Conservation (phyloP, 1,140 invertebrate species). For the Araneus ventricosus region DNA sequence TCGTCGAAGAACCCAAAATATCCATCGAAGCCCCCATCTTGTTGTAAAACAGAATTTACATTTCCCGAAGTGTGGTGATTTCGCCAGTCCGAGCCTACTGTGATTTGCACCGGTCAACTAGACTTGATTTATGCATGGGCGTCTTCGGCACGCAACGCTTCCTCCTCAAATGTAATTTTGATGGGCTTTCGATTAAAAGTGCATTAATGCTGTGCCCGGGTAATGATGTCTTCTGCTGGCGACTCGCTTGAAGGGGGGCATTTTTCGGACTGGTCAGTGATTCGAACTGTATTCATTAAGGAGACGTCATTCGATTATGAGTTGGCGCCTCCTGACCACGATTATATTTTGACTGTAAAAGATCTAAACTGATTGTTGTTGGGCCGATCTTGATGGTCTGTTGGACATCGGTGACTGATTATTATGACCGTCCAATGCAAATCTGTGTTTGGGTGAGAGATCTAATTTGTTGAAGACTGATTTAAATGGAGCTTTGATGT, state of each 20-base stretch:
- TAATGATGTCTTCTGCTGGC: constrained; percentile 36
- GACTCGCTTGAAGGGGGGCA: not conserved
- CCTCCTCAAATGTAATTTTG: constrained; percentile 66
- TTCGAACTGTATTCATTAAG: constrained; percentile 60
- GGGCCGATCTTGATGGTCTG: constrained; percentile 35
- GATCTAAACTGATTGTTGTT: constrained; percentile 42
- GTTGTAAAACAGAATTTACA: constrained; percentile 44
- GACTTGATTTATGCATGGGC: constrained; percentile 46
- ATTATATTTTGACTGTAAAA: constrained; percentile 32
- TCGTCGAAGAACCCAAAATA: not conserved
- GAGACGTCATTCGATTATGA: constrained; percentile 7
- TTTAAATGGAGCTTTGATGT: not conserved
- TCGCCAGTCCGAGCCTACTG: not conserved
- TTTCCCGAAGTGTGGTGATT: constrained; percentile 28
- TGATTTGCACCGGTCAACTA: constrained; percentile 19
- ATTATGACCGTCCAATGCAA: constrained; percentile 48
- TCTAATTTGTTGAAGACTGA: not conserved
- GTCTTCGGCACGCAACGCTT: constrained; percentile 4
- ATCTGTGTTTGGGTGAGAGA: not conserved
- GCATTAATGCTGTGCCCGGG: constrained; percentile 60
- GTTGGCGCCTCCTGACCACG: constrained; percentile 38
- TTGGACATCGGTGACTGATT: constrained; percentile 50
- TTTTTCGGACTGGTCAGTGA: constrained; percentile 72
- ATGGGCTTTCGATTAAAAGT: constrained; percentile 68
- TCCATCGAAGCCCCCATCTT: not conserved